Evolutionary conservation across 2,797 vertebrate species (phyloP).

Genomic region (Chromis chromis): DNA sequence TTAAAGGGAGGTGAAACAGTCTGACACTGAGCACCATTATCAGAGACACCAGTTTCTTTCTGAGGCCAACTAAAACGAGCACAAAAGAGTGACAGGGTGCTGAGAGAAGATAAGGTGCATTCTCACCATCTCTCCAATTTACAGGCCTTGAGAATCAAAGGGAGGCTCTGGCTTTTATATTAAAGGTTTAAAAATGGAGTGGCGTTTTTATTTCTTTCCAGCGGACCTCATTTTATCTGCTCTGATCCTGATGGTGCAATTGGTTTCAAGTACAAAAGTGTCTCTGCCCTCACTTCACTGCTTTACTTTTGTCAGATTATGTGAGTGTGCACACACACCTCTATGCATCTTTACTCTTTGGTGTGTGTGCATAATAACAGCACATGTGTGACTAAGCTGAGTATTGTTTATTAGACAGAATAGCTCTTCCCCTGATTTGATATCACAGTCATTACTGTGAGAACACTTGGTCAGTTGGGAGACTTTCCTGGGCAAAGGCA

Average conservation of each 20-base stretch:
- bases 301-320: constrained; percentile 21
- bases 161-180: constrained; percentile 51
- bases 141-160: constrained; percentile 67
- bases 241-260: constrained; percentile 56
- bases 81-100: constrained; percentile 69
- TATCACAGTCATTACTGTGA: constrained; percentile 25
- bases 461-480: constrained; percentile 31
- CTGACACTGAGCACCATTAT: constrained; percentile 62
- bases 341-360: not conserved
- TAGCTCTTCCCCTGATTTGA: constrained; percentile 21
- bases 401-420: constrained; percentile 17
- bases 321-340: not conserved
- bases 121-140: constrained; percentile 70
- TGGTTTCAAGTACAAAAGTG: constrained; percentile 58
- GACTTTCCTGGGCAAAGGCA: constrained; percentile 13
- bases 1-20: constrained; percentile 62
- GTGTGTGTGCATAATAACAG: constrained; percentile 9
- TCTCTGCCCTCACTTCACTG: constrained; percentile 26
- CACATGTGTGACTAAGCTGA: not conserved
- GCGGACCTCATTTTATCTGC: constrained; percentile 63
- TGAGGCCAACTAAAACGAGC: constrained; percentile 53
- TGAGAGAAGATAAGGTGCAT: constrained; percentile 75
- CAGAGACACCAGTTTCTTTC: constrained; percentile 63
- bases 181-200: constrained; percentile 73
- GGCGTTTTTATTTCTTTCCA: constrained; percentile 60